Evolutionary conservation across 35 echinoderm and acorn worm species (phyloP).

Genomic region (Amphiura filiformis): DNA sequence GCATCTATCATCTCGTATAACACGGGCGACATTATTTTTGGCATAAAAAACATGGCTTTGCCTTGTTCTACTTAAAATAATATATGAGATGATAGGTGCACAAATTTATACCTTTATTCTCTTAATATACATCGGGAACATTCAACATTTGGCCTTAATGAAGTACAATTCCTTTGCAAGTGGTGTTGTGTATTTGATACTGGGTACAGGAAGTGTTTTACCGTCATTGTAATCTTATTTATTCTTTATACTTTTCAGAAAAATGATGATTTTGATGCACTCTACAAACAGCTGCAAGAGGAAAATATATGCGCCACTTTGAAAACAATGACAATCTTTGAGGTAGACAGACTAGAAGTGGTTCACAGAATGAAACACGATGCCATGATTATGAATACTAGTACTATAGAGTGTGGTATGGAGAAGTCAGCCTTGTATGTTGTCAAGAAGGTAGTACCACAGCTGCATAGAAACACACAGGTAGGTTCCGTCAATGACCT

Average conservation of each 20-base stretch:
- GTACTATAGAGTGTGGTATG: constrained; percentile 20
- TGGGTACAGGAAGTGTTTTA: too few species aligned
- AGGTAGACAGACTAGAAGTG: constrained; percentile 4
- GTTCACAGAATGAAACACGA: constrained; percentile 22
- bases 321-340: constrained; percentile 17
- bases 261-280: not conserved
- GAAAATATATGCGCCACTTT: constrained; percentile 25
- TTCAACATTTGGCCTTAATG: too few species aligned
- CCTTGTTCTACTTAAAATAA: too few species aligned
- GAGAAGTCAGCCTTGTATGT: constrained; percentile 13
- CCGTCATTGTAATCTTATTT: not conserved
- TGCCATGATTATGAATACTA: not conserved
- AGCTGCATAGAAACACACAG: not conserved
- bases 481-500: not conserved
- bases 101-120: too few species aligned
- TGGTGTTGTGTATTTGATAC: too few species aligned
- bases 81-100: too few species aligned
- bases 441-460: not conserved
- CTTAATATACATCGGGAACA: too few species aligned
- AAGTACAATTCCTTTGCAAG: too few species aligned
- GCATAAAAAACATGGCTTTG: too few species aligned
- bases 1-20: too few species aligned
- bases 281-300: not conserved
- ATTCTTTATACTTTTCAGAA: not conserved
- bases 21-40: too few species aligned